A percentile compares a stretch with the other conserved stretches of the same genome.
Evolutionary conservation across 2,888 invertebrate genomes (phyloP).

Genomic region (Acholoe squamosa): DNA sequence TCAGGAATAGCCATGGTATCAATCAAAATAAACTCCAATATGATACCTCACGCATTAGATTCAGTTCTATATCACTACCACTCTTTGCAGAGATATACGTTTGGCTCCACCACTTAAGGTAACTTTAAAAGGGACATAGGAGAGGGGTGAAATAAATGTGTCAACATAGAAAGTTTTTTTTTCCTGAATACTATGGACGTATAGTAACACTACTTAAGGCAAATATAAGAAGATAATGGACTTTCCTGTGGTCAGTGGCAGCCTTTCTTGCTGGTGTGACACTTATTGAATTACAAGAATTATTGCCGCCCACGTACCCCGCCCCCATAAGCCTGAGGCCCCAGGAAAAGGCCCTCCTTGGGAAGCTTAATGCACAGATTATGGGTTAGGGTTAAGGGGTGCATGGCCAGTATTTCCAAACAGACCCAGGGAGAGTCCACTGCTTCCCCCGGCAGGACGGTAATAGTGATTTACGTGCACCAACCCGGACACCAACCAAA

Average conservation of each 20-base stretch:
- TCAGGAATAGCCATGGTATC: too few relatives aligned
- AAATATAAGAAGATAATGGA: conserved; percentile 38
- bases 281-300: conserved; percentile 44
- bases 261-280: neutral
- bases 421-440: neutral
- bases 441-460: conserved; percentile 17
- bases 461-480: conserved; percentile 24
- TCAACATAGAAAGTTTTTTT: neutral
- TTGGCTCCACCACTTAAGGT: too few relatives aligned
- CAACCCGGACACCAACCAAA: neutral
- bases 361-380: conserved; percentile 34
- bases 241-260: conserved; percentile 13
- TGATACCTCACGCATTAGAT: too few relatives aligned
- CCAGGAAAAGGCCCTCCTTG: neutral
- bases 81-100: too few relatives aligned
- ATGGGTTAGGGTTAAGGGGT: conserved; percentile 14
- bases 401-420: neutral
- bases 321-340: neutral
- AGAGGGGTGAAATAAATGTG: neutral
- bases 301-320: neutral
- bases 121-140: too few relatives aligned
- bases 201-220: neutral
- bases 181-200: too few relatives aligned
- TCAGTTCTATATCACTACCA: too few relatives aligned
- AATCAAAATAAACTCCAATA: too few relatives aligned